Percentiles rank a stretch among this genome's conserved stretches.
Evolutionary conservation across 2,797 vertebrate species (phyloP).

Genomic region (Apogon hyalosoma): DNA sequence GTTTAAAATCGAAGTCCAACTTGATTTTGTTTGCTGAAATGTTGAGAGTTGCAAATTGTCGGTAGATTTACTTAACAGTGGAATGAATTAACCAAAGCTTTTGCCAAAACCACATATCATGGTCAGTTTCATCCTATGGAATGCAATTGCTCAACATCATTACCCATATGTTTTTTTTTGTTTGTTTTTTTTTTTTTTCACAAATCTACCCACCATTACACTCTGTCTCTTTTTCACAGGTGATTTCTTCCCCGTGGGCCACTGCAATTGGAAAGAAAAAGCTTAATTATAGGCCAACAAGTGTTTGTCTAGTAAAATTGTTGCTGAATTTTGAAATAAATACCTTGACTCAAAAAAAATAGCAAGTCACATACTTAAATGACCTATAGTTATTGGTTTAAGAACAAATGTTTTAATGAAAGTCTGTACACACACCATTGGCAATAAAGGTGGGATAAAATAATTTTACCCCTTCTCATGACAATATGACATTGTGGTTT

Average conservation of each 20-base stretch:
- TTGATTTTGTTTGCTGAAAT: background rate
- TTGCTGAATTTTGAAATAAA: slow-evolving; percentile 11
- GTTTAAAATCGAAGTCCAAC: slow-evolving; percentile 26
- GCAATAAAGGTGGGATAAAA: too few relatives aligned
- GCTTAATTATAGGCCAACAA: background rate
- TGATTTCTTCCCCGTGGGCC: too few relatives aligned
- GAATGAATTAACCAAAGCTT: background rate
- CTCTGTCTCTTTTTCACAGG: background rate
- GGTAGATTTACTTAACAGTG: background rate
- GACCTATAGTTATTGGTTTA: too few relatives aligned
- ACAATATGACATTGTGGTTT: too few relatives aligned
- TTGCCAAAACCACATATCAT: background rate
- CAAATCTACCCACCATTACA: background rate
- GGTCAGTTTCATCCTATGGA: background rate
- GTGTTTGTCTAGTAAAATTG: background rate
- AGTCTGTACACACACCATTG: too few relatives aligned
- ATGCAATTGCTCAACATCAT: background rate
- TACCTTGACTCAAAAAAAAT: background rate
- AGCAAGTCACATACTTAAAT: background rate
- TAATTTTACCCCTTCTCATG: too few relatives aligned
- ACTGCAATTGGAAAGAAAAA: background rate
- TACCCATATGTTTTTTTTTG: background rate
- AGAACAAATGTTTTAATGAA: too few relatives aligned
- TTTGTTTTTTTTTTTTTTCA: background rate
- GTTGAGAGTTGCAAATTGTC: background rate